These are phyloP conservation scores for Uloborus plumipes DNA, from an alignment of 2,888 invertebrate genomes.

Conservation along the genomic window DNA sequence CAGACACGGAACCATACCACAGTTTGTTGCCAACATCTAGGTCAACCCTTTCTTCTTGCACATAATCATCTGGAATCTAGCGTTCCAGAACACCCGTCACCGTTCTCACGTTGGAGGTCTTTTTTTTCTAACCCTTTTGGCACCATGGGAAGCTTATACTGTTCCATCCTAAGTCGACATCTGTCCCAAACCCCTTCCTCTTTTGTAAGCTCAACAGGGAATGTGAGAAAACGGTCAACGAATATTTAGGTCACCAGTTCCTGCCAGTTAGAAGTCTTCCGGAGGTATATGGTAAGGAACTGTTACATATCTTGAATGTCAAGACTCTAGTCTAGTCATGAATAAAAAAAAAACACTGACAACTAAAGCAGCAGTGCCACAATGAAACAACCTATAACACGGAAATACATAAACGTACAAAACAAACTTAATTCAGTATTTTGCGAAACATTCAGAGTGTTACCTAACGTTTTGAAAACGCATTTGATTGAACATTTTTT, in stretches of 20 bases:
- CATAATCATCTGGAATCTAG: conserved; percentile 42
- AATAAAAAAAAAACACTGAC: no score
- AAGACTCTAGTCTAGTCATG: no score
- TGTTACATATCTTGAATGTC: no score
- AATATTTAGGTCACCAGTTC: conserved; percentile 56
- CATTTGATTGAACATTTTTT: no score
- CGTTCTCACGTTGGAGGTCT: conserved; percentile 30
- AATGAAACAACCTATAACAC: no score
- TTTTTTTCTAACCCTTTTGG: conserved; percentile 9
- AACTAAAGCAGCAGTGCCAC: no score
- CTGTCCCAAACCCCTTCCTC: conserved; percentile 39
- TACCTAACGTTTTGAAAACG: no score
- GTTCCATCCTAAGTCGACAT: conserved; percentile 39
- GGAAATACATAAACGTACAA: no score
- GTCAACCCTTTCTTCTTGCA: conserved; percentile 54
- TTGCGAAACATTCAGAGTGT: no score
- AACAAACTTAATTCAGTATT: no score
- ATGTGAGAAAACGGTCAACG: conserved; percentile 54
- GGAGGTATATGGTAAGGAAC: background rate
- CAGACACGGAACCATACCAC: conserved; percentile 34
- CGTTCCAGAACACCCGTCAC: conserved; percentile 1
- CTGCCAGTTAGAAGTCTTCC: conserved; percentile 8
- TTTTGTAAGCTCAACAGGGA: conserved; percentile 26
- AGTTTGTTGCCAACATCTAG: conserved; percentile 42
- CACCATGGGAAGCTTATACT: conserved; percentile 23